Base-by-base conservation (phyloP, 2,113 vertebrate genomes). In the Trematocara zebra region DNA sequence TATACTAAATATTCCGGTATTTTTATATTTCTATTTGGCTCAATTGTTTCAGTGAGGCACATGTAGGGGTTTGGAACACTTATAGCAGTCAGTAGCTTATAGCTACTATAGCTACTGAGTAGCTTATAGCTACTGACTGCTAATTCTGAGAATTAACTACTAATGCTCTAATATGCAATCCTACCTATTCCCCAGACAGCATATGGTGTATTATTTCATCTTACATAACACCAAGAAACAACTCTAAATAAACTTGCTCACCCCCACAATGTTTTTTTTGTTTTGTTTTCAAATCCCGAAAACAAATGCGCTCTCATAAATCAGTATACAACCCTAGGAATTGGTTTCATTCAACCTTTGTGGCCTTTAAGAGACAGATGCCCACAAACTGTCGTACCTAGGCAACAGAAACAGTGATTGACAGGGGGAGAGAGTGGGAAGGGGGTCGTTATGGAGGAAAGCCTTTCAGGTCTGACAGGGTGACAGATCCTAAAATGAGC, bases 401-500 rank as follows among this genome's bases (percentile, higher is more conserved):
- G 57, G 83, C 82, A 88, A 88, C 78, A 76, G 78, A 67, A 57
- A 82, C 15, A 3, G 67, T 92, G 93, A 95, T 94, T 93, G 92
- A 94, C 87, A 72, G 85, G 31, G 78, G 78, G 20, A 86, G 78
- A 84, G 51, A 64, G 72, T 56, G 84, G 80, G 79, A 87, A 80
- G 86, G 85, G 85, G 89, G 81, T 56, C 4, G 1, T 76, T 52
- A 83, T 89, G 81, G 89, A 85, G 89, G 84, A 91, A 91, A 93
- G 91, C 83, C 91, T 91, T 85, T 91, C 91, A 90, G 91, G 90
- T 93, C 90, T 95, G 94, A 94, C 93, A 94, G 90, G 42, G 90
- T 94, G 94, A 94, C 93, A 92, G 93, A 83, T 91, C 80, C 82
- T 91, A 89, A 94, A 95, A 95, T 95, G 95, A 94, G 94, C 91